These are phyloP conservation scores for Boulengeromyrus knoepffleri DNA, from an alignment of 2,113 vertebrate genomes.

Conservation along the genomic window DNA sequence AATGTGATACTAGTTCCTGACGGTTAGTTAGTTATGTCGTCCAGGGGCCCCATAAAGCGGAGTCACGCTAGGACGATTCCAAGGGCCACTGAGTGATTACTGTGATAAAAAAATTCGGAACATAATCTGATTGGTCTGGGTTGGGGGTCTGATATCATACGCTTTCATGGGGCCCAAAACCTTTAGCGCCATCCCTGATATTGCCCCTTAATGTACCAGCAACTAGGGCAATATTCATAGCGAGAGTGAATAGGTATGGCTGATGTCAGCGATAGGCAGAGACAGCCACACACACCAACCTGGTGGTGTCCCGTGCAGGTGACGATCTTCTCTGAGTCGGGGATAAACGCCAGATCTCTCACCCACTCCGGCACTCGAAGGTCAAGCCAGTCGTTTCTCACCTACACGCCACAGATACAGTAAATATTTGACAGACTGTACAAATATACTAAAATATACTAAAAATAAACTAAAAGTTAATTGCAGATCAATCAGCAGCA, in stretches of 20 bases:
- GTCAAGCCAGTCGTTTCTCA: constrained; percentile 76
- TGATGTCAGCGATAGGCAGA: not conserved
- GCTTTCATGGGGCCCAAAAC: not conserved
- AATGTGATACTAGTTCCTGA: not conserved
- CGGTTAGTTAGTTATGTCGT: not conserved
- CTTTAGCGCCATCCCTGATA: not conserved
- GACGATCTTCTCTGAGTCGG: constrained; percentile 70
- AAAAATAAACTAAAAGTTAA: not conserved
- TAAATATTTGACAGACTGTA: not conserved
- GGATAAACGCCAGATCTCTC: constrained; percentile 75
- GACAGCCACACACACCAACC: constrained; percentile 45
- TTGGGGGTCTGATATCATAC: not conserved
- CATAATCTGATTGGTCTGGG: not conserved
- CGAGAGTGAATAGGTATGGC: not conserved
- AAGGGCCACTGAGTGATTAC: not conserved
- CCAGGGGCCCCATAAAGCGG: not conserved
- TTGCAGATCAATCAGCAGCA: not conserved
- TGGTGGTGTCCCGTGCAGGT: constrained; percentile 78
- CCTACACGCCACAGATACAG: constrained; percentile 36
- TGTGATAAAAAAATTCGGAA: not conserved
- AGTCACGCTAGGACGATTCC: not conserved
- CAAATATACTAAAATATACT: not conserved
- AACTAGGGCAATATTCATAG: not conserved
- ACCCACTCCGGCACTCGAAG: constrained; percentile 76
- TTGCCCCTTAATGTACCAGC: not conserved